These are phyloP conservation scores for Drosophila lacteicornis DNA, from an alignment of 1,140 invertebrate genomes.

Conservation along the genomic window DNA sequence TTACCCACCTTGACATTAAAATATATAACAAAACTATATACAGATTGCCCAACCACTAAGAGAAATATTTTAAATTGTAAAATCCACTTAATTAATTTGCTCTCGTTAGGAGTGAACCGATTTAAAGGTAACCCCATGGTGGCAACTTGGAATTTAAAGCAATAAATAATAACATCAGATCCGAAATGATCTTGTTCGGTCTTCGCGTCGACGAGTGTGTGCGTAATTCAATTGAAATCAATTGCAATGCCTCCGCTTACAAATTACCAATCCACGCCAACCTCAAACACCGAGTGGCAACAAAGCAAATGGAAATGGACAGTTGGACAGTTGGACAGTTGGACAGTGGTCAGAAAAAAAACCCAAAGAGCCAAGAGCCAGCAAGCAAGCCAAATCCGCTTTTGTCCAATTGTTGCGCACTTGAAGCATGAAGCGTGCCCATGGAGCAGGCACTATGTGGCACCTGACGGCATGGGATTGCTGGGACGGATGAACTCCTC, in stretches of 20 bases:
- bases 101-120: not conserved
- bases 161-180: conserved; percentile 13
- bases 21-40: not conserved
- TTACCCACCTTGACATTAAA: not conserved
- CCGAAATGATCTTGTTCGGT: conserved; percentile 19
- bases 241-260: conserved; percentile 60
- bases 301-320: conserved; percentile 41
- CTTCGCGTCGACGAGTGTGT: not conserved
- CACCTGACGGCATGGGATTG: conserved; percentile 52
- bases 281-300: conserved; percentile 41
- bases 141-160: conserved; percentile 3
- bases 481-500: conserved; percentile 43
- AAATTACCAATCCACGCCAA: conserved; percentile 55
- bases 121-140: not conserved
- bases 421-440: conserved; percentile 71
- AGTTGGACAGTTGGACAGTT: not conserved
- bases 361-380: conserved; percentile 7
- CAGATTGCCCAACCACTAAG: not conserved
- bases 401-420: conserved; percentile 58
- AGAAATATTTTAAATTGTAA: not conserved
- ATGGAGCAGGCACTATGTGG: conserved; percentile 20
- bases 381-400: conserved; percentile 51
- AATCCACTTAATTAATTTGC: not conserved
- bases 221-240: conserved; percentile 63
- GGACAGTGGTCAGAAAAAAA: conserved; percentile 5